Evolutionary conservation across 1,140 invertebrate species (phyloP).

Genomic region (Sycophaga agraensis): DNA sequence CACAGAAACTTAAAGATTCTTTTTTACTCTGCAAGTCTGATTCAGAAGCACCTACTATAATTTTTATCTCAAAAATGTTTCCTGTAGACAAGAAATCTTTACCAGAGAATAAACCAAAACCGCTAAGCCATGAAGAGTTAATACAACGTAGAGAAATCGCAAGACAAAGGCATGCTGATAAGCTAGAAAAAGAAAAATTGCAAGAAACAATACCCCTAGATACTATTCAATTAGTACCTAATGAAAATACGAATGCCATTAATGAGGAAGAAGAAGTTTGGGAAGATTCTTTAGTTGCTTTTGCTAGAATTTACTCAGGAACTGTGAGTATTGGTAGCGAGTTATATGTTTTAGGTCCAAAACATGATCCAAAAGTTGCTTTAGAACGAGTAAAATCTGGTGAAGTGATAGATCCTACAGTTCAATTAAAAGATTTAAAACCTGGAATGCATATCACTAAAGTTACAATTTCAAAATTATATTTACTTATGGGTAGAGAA

Average conservation of each 20-base stretch:
- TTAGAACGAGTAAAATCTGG: slow-evolving; percentile 50
- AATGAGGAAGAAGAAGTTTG: slow-evolving; percentile 45
- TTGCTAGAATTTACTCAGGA: slow-evolving; percentile 93
- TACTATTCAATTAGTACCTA: slow-evolving; percentile 30
- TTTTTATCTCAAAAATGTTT: slow-evolving; percentile 96
- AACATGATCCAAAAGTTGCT: slow-evolving; percentile 76
- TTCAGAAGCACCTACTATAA: slow-evolving; percentile 73
- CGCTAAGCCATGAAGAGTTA: slow-evolving; percentile 77
- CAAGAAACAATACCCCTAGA: neutral
- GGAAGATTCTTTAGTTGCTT: slow-evolving; percentile 83
- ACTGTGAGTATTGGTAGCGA: slow-evolving; percentile 75
- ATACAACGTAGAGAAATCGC: slow-evolving; percentile 69
- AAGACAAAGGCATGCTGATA: slow-evolving; percentile 64
- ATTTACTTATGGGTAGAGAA: slow-evolving; percentile 92
- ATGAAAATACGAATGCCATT: neutral
- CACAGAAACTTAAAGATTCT: slow-evolving; percentile 72
- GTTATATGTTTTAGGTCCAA: slow-evolving; percentile 84
- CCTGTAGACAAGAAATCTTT: slow-evolving; percentile 71
- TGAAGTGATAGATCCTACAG: slow-evolving; percentile 54
- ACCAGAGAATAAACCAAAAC: slow-evolving; percentile 72
- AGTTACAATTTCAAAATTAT: slow-evolving; percentile 72
- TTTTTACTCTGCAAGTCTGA: slow-evolving; percentile 74
- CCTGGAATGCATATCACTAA: slow-evolving; percentile 66
- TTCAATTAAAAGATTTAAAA: slow-evolving; percentile 69
- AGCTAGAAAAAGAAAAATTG: slow-evolving; percentile 35